These are phyloP conservation scores for Aphelinus atriplicis DNA, from an alignment of 1,140 invertebrate species.

Conservation along the genomic window DNA sequence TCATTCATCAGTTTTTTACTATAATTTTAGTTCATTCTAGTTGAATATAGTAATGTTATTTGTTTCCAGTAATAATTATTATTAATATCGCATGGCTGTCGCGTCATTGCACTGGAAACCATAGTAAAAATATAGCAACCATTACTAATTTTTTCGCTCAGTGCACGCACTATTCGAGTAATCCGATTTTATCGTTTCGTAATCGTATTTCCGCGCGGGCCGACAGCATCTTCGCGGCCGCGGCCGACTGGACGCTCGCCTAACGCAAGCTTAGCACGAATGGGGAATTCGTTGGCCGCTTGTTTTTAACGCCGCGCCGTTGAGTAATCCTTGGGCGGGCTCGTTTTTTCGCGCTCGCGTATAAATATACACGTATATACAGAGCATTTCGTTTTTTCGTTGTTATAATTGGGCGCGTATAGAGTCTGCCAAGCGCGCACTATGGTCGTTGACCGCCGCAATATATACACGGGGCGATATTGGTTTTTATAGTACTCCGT, in stretches of 20 bases:
- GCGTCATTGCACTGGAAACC: too few species aligned
- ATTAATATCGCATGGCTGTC: too few species aligned
- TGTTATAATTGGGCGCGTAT: background rate
- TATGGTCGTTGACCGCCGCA: conserved; percentile 23
- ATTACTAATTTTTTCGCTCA: too few species aligned
- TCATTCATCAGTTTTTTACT: too few species aligned
- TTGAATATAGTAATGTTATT: too few species aligned
- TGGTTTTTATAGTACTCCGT: too few species aligned
- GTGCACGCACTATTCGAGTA: conserved; percentile 1
- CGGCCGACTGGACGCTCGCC: background rate
- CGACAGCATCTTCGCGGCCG: conserved; percentile 18
- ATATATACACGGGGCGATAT: too few species aligned
- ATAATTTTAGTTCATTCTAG: too few species aligned
- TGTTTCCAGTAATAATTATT: too few species aligned
- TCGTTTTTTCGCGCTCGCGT: conserved; percentile 18
- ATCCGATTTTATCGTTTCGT: conserved; percentile 35
- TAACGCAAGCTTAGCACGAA: conserved; percentile 1
- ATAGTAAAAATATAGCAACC: too few species aligned
- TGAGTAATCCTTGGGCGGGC: conserved; percentile 4
- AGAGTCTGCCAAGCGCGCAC: too few species aligned
- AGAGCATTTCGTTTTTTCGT: conserved; percentile 28
- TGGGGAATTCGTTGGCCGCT: conserved; percentile 1
- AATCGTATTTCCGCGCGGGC: conserved; percentile 32
- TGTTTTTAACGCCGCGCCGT: background rate
- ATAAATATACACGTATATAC: too few species aligned